A percentile compares a stretch with the other conserved stretches of the same genome.
Conservation (phyloP, 2,888 invertebrate species). For the Callimorpha dominula region DNA sequence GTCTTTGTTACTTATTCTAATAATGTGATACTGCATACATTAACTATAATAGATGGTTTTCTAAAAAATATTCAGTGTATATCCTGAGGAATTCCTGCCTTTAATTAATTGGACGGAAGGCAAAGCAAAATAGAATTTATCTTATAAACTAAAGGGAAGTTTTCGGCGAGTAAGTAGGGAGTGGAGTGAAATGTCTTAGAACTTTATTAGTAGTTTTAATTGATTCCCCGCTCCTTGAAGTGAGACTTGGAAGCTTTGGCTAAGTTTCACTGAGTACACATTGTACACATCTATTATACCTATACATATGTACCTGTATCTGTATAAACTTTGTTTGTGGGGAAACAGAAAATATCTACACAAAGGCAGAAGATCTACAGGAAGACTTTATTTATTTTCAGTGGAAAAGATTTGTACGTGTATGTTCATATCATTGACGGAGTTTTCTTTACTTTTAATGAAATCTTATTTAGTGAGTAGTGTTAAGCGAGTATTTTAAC, state of each 20-base stretch:
- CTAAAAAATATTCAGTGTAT: background rate
- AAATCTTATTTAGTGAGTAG: background rate
- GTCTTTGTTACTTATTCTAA: too few species aligned
- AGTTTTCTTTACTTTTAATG: too few species aligned
- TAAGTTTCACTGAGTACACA: conserved; percentile 54
- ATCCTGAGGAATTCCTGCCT: conserved; percentile 31
- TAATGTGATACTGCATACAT: too few species aligned
- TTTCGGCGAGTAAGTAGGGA: conserved; percentile 60
- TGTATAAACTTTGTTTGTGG: conserved; percentile 4
- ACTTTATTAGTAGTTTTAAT: conserved; percentile 80
- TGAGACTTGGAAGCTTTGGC: conserved; percentile 62
- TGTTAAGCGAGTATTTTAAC: background rate
- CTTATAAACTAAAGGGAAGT: conserved; percentile 62
- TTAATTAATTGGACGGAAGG: conserved; percentile 50
- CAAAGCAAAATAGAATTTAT: conserved; percentile 59
- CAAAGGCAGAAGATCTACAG: background rate
- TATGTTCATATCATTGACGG: background rate
- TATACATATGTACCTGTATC: conserved; percentile 18
- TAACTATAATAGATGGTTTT: background rate
- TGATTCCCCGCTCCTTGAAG: conserved; percentile 72
- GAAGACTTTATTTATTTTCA: background rate
- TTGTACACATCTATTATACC: conserved; percentile 25
- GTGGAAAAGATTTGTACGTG: background rate
- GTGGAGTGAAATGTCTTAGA: conserved; percentile 70
- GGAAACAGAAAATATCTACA: conserved; percentile 7